Evolutionary conservation across 2,888 invertebrate species (phyloP).

Genomic region (Stenodera caucasica): DNA sequence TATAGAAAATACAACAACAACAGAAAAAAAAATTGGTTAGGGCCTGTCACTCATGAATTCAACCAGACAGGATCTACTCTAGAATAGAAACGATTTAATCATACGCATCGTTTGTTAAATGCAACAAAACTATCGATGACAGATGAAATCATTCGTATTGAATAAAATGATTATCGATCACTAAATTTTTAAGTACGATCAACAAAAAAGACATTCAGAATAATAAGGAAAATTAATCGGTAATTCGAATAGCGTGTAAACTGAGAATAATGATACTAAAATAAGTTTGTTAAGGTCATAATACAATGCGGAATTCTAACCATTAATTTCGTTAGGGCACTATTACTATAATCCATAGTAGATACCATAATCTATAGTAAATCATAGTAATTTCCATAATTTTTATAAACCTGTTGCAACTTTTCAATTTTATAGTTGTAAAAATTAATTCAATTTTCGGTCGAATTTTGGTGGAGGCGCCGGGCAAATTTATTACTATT

Average conservation of each 20-base stretch:
- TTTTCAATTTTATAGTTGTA: too few species aligned
- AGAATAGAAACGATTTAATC: conserved; percentile 37
- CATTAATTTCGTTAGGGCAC: background rate
- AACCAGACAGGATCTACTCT: conserved; percentile 33
- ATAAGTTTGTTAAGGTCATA: background rate
- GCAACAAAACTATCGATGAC: conserved; percentile 1
- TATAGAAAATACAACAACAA: conserved; percentile 15
- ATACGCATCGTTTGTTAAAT: conserved; percentile 32
- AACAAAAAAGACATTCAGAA: background rate
- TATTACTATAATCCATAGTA: background rate
- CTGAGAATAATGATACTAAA: background rate
- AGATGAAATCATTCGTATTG: conserved; percentile 4
- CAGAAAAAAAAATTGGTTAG: conserved; percentile 12
- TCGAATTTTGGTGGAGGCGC: conserved; percentile 23
- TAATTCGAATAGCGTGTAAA: background rate
- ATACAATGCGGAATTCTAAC: background rate
- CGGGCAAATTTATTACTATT: conserved; percentile 10
- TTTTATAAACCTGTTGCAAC: background rate
- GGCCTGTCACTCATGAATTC: conserved; percentile 41
- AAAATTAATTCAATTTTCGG: too few species aligned
- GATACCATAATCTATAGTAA: background rate
- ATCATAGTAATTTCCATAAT: background rate
- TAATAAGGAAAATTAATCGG: background rate
- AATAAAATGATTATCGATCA: background rate
- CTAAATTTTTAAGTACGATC: background rate